Evolutionary conservation across 2,888 invertebrate species (phyloP).

Genomic region (Oeneis ivallda): DNA sequence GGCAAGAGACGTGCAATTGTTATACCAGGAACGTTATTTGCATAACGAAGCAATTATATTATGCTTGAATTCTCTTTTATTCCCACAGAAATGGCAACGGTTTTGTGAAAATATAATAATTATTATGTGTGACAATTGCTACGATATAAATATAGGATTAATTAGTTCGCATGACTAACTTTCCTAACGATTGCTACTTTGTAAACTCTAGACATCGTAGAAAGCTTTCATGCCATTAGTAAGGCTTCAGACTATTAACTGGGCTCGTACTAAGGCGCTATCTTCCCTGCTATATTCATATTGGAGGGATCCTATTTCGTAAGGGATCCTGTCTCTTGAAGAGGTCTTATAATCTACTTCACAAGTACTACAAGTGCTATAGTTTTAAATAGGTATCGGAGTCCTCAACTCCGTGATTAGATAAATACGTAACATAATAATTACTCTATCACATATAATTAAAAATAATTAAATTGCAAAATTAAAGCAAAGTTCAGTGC

Average conservation of each 20-base stretch:
- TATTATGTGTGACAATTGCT: slow-evolving; percentile 1
- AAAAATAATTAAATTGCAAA: too few relatives aligned
- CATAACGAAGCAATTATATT: slow-evolving; percentile 5
- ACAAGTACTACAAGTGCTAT: neutral
- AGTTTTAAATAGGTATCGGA: neutral
- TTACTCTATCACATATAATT: too few relatives aligned
- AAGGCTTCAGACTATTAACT: neutral
- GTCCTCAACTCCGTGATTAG: too few relatives aligned
- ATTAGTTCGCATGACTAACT: too few relatives aligned
- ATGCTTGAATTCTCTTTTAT: neutral
- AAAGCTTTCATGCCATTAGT: neutral
- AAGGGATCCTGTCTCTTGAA: neutral
- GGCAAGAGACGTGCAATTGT: neutral
- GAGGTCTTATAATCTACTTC: neutral
- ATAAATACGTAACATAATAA: too few relatives aligned
- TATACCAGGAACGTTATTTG: neutral
- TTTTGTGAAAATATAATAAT: slow-evolving; percentile 3
- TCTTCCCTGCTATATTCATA: slow-evolving; percentile 1
- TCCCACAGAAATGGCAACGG: neutral
- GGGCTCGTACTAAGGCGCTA: neutral
- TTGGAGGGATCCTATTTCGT: slow-evolving; percentile 3
- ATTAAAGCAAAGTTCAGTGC: too few relatives aligned
- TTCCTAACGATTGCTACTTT: too few relatives aligned
- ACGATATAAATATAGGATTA: neutral
- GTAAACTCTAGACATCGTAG: neutral